These are phyloP conservation scores for Liasis olivaceus DNA, from an alignment of 2,797 vertebrate species.

Conservation along the genomic window DNA sequence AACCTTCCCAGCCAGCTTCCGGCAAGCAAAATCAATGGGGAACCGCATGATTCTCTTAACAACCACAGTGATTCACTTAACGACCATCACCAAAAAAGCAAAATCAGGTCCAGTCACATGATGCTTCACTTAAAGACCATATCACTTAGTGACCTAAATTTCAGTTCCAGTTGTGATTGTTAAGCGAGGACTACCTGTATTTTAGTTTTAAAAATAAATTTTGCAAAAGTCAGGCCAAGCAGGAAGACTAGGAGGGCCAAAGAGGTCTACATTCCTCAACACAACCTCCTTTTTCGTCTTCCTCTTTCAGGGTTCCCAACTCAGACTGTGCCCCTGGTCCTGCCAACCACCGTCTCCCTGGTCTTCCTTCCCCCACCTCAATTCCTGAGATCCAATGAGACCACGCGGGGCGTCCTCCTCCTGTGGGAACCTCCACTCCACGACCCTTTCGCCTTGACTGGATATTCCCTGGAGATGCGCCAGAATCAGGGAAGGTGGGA, in stretches of 20 bases:
- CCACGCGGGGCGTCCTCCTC: constrained; percentile 81
- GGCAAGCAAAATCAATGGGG: no score
- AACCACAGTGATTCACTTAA: no score
- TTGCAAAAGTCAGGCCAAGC: neutral
- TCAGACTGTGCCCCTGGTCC: constrained; percentile 65
- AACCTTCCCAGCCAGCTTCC: no score
- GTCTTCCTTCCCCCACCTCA: constrained; percentile 81
- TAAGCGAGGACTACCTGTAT: no score
- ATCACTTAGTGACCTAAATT: no score
- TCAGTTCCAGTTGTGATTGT: no score
- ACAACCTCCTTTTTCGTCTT: neutral
- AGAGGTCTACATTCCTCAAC: neutral
- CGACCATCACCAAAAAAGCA: no score
- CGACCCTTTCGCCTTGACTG: constrained; percentile 77
- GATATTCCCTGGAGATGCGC: constrained; percentile 86
- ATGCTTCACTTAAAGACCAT: no score
- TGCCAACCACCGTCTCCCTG: constrained; percentile 48
- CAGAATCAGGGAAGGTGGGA: constrained; percentile 85
- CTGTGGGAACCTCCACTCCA: constrained; percentile 83
- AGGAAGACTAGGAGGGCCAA: neutral
- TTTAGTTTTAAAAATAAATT: no score
- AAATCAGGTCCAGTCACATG: no score
- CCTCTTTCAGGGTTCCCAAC: constrained; percentile 68
- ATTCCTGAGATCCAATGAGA: constrained; percentile 82
- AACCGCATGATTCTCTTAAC: no score